These are phyloP conservation scores for Stramonita haemastoma DNA, from an alignment of 2,888 invertebrate species.

Conservation along the genomic window DNA sequence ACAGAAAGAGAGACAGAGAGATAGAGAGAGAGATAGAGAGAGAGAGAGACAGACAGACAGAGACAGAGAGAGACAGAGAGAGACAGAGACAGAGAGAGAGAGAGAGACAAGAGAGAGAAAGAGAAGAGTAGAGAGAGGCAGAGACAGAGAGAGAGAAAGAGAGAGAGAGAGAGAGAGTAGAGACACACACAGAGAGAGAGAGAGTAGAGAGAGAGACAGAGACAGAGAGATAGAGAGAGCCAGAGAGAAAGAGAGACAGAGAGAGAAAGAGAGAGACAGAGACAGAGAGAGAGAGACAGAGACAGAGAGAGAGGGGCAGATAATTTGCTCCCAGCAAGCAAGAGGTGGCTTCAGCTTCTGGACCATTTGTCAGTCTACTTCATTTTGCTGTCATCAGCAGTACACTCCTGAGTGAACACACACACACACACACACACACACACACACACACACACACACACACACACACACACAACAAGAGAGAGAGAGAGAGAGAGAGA, in stretches of 20 bases:
- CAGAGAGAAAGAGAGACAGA: background rate
- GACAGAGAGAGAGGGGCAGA: background rate
- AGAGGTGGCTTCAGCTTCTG: too few relatives aligned
- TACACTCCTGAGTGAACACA: too few relatives aligned
- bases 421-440: too few relatives aligned
- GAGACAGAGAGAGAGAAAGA: background rate
- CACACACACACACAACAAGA: background rate
- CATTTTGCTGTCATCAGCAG: too few relatives aligned
- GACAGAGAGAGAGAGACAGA: background rate
- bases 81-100: too few relatives aligned
- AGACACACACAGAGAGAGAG: background rate
- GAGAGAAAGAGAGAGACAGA: background rate
- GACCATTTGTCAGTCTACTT: too few relatives aligned
- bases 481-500: too few relatives aligned
- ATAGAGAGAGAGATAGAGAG: too few relatives aligned
- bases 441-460: background rate
- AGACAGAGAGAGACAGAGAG: too few relatives aligned
- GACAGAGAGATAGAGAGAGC: background rate
- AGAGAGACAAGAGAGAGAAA: background rate
- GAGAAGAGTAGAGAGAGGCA: background rate
- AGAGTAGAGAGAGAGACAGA: background rate
- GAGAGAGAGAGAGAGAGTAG: background rate
- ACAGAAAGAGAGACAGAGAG: too few relatives aligned
- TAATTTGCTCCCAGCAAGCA: background rate
- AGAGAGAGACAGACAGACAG: too few relatives aligned